Base-by-base conservation (phyloP, 1,140 invertebrate species). In the Thaumetopoea pityocampa region DNA sequence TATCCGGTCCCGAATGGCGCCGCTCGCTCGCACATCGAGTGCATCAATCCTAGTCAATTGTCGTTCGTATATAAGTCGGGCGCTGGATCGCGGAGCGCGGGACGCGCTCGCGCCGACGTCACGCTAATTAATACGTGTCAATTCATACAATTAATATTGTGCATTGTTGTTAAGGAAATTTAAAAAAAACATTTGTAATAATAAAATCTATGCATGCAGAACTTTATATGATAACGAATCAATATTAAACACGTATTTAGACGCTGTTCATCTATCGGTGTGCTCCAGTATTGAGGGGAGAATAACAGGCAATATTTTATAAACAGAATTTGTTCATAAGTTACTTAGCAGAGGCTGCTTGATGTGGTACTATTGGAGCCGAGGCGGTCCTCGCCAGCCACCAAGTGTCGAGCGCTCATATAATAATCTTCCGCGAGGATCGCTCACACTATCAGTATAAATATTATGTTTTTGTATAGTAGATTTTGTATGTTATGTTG, bases 41-140 rank as follows among this genome's bases (percentile, higher is more conserved):
- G 69, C 77, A 63, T 56, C 47, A 62, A 65, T 74, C 65, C 79
- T 83, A 83, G 79, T 83, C 79, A 83, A 83, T 83, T 83, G 76
- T 80, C 73, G 61, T 67, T 76, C 66, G 77, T 76, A 60, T 55
- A 67, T 73, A 67, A 58, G 67, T 59, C 15, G 28, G 11, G 17
- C 29, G 23, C 30, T 22, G 27, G 27, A n/a, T 5, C 19, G 17
- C 26, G n/a, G 16, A 20, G 30, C 9, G 15, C 17, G 5, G 5
- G 9, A 22, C 10, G 28, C 19, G 17, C 15, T 24, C 55, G 20
- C 19, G 28, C 52, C 52, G 43, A 36, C n/a, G n/a, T n/a, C n/a
- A n/a, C n/a, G n/a, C n/a, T 50, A 54, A 51, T 56, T 58, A 58
- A 63, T 68, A 76, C 67, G 69, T 80, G 79, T 83, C 79, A 83